These are phyloP conservation scores for Magallana ariakensis DNA, from an alignment of 1,140 invertebrate species.

Conservation along the genomic window DNA sequence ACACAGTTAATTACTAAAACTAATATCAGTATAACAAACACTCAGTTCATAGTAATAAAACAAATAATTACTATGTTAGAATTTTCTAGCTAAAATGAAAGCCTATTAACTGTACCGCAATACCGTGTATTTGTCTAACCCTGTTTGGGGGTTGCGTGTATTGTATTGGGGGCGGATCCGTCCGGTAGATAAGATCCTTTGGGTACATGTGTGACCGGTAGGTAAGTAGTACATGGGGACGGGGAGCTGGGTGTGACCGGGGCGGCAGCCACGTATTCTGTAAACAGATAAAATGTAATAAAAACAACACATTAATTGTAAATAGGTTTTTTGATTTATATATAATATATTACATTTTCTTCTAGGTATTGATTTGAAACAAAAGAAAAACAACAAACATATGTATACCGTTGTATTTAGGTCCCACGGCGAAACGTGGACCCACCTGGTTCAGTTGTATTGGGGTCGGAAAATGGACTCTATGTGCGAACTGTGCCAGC, in stretches of 20 bases:
- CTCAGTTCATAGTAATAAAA: too few relatives aligned
- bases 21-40: too few relatives aligned
- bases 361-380: too few relatives aligned
- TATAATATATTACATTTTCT: too few relatives aligned
- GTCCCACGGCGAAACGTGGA: conserved; percentile 43
- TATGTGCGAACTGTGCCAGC: not conserved
- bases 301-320: too few relatives aligned
- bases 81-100: too few relatives aligned
- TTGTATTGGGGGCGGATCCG: conserved; percentile 38
- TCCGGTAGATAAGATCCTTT: conserved; percentile 43
- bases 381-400: too few relatives aligned
- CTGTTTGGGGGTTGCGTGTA: not conserved
- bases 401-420: conserved; percentile 7
- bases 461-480: conserved; percentile 35
- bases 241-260: not conserved
- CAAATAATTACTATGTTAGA: too few relatives aligned
- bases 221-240: conserved; percentile 27
- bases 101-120: too few relatives aligned
- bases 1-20: too few relatives aligned
- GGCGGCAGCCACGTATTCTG: not conserved
- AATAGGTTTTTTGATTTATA: too few relatives aligned
- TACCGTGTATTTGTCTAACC: not conserved
- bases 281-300: not conserved
- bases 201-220: conserved; percentile 16
- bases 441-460: conserved; percentile 38